phyloP scores from a whole-genome alignment of 1,140 invertebrate species.

The Pseudomyrmex pallidus region DNA sequence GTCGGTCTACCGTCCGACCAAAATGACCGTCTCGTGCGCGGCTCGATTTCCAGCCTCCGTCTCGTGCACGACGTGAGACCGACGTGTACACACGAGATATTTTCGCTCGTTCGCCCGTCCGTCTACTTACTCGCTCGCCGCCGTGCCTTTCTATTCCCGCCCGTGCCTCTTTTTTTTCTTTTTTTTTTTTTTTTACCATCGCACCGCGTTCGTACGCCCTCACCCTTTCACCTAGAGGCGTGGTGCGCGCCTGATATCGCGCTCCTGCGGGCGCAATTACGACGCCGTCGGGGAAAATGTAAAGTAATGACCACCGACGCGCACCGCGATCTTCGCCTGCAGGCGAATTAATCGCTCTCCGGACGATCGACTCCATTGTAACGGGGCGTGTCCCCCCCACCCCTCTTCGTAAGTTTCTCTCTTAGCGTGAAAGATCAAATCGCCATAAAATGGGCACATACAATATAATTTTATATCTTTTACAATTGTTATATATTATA shows the following conservation, averaged over 20 bases:
- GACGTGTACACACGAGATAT: constrained; percentile 9
- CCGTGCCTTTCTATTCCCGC: constrained; percentile 10
- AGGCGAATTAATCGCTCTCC: constrained; percentile 52
- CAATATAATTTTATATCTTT: too few species aligned
- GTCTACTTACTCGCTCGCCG: not conserved
- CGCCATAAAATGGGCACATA: too few species aligned
- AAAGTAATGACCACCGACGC: constrained; percentile 57
- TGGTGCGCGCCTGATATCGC: constrained; percentile 76
- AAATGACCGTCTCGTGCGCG: constrained; percentile 73
- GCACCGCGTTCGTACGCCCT: constrained; percentile 28
- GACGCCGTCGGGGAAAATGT: constrained; percentile 61
- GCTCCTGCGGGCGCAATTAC: constrained; percentile 66
- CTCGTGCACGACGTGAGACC: constrained; percentile 18
- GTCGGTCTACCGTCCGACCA: constrained; percentile 71
- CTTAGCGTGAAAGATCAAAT: not conserved
- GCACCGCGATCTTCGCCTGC: constrained; percentile 44
- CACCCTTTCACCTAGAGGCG: constrained; percentile 82
- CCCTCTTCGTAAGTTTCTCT: not conserved
- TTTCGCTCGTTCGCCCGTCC: not conserved
- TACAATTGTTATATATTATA: too few species aligned
- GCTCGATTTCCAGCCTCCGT: constrained; percentile 37
- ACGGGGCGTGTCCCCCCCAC: not conserved
- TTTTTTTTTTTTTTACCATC: constrained; percentile 44
- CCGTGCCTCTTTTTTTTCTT: constrained; percentile 62
- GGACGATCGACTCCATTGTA: constrained; percentile 48